Percentiles rank a stretch among this genome's conserved stretches.
These are phyloP conservation scores for Exephanes ischioxanthus DNA, from an alignment of 2,888 invertebrate species.

Conservation along the genomic window DNA sequence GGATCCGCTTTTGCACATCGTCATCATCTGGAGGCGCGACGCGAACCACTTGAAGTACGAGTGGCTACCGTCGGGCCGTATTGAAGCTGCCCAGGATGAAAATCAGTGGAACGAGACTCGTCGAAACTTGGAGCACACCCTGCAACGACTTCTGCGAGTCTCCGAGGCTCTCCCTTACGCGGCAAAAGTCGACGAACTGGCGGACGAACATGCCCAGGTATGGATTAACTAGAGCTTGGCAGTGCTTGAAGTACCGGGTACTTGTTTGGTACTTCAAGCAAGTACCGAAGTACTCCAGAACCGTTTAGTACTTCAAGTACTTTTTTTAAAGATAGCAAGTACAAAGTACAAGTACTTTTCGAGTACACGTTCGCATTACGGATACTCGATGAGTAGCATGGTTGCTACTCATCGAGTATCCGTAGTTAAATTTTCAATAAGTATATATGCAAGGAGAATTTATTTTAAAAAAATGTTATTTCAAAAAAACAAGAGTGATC, in stretches of 20 bases:
- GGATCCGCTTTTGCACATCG: conserved; percentile 91
- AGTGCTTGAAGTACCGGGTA: too few relatives aligned
- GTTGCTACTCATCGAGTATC: too few relatives aligned
- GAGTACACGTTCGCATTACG: too few relatives aligned
- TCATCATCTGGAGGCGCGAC: conserved; percentile 96
- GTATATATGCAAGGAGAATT: background rate
- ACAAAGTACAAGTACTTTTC: too few relatives aligned
- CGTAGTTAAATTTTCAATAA: background rate
- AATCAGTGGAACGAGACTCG: conserved; percentile 90
- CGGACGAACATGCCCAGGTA: conserved; percentile 86
- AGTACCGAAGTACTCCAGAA: too few relatives aligned
- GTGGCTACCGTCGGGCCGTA: conserved; percentile 92
- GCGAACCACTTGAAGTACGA: conserved; percentile 95
- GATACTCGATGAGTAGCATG: too few relatives aligned
- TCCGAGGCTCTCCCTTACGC: conserved; percentile 92
- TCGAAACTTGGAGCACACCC: conserved; percentile 89
- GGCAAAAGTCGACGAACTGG: conserved; percentile 88
- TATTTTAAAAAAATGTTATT: too few relatives aligned
- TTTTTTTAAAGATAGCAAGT: too few relatives aligned
- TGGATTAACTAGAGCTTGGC: conserved; percentile 18
- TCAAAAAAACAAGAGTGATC: background rate
- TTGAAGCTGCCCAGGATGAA: conserved; percentile 84
- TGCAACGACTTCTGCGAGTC: conserved; percentile 90
- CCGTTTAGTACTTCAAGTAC: too few relatives aligned
- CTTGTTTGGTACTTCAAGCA: too few relatives aligned